These are phyloP conservation scores for Cyclargus thomasi DNA, from an alignment of 1,140 invertebrate genomes.

Conservation along the genomic window DNA sequence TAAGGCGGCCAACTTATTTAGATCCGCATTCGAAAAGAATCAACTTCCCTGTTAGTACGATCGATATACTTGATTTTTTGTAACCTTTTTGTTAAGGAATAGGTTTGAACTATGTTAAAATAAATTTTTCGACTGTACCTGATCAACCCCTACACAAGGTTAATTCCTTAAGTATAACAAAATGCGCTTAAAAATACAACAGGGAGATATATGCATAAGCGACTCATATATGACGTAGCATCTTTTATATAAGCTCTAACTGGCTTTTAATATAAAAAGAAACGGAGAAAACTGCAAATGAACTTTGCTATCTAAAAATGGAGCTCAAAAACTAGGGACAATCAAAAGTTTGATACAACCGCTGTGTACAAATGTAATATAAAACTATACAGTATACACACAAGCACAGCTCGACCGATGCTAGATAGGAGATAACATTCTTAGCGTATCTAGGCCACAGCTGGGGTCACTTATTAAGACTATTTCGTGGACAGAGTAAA, in stretches of 20 bases:
- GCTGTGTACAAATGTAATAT: conserved; percentile 1
- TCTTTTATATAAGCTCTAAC: not conserved
- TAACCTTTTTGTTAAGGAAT: too few species aligned
- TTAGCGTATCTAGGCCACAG: not conserved
- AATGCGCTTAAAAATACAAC: too few species aligned
- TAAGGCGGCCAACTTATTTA: too few species aligned
- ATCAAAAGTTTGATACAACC: conserved; percentile 1
- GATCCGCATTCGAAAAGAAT: too few species aligned
- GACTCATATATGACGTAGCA: not conserved
- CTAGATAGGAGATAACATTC: not conserved
- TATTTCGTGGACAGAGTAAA: conserved; percentile 1
- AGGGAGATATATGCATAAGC: too few species aligned
- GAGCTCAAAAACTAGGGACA: not conserved
- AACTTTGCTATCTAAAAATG: not conserved
- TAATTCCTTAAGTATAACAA: too few species aligned
- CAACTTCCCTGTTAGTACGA: too few species aligned
- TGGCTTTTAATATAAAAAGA: not conserved
- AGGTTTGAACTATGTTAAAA: too few species aligned
- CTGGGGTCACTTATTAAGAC: not conserved
- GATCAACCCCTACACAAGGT: too few species aligned
- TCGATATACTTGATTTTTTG: too few species aligned
- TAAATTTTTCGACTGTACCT: too few species aligned
- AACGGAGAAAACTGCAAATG: not conserved
- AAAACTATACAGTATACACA: not conserved
- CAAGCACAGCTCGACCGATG: not conserved